Evolutionary conservation across 2,113 vertebrate species (phyloP), one percentile per base, ranked within the genome.

Genomic region (Pteronura brasiliensis): DNA sequence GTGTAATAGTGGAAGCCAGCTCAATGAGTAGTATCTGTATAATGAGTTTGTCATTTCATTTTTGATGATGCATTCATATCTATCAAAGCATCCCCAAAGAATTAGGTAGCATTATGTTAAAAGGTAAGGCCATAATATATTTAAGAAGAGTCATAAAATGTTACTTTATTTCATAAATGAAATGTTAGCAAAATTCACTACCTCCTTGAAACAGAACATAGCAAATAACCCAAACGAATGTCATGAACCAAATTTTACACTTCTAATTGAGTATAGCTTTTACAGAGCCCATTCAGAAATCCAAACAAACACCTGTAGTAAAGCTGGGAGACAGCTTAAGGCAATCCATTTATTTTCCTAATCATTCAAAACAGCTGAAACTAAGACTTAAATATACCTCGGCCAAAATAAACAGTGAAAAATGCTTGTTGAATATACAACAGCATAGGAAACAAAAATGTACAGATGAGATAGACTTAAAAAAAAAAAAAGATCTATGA

Each of bases 41-140:
- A 93, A 86, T 4, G 5, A 63, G 34, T 91, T 92, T 81, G 34
- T 88, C 59, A 94, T 94, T 98, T 98, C 29, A 49, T 94, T 94
- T 34, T 36, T 49, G 88, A 27, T 92, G 91, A 79, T 80, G 72
- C 18, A 90, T 72, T 71, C 55, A 39, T 39, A 86, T 97, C 36
- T 79, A 93, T 77, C 95, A 93, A 81, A 91, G 52, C 8, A 44
- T 42, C 76, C 76, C 0, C 29, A 82, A 47, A 95, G 84, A 98
- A 96, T 15, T 87, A 97, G 93, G 69, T 17, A 67, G 14, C 23
- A 90, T 82, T 57, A 27, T 39, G 55, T 3, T 69, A 76, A 96
- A 97, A 96, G 4, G 7, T 65, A 97, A 97, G 49, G 2, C 20
- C 2, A 92, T 23, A 13, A 57, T 79, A 79, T n/a, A 96, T 90